Evolutionary conservation across 2,888 invertebrate species (phyloP).

Genomic region (Chrysodeixis includens): DNA sequence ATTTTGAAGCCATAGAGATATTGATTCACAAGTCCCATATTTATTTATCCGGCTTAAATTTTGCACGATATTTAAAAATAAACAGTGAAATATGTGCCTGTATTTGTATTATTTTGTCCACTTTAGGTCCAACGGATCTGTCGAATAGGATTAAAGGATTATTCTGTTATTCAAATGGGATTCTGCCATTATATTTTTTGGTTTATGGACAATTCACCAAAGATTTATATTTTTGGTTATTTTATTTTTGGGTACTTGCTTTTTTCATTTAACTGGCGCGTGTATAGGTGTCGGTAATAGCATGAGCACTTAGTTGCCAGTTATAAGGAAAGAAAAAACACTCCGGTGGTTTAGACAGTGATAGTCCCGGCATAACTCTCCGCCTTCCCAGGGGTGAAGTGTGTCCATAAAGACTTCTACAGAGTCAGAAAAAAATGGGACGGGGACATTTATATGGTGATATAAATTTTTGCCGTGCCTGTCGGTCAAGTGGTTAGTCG

Average conservation of each 20-base stretch:
- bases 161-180: constrained; percentile 26
- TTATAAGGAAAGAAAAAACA: no score
- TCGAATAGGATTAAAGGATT: constrained; percentile 45
- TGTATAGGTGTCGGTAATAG: background rate
- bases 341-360: no score
- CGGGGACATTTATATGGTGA: background rate
- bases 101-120: background rate
- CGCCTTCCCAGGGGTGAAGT: no score
- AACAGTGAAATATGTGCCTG: background rate
- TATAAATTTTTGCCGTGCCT: no score
- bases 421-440: background rate
- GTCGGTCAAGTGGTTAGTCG: no score
- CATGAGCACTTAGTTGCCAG: no score
- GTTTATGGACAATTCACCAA: constrained; percentile 23
- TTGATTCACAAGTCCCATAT: constrained; percentile 9
- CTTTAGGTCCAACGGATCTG: constrained; percentile 8
- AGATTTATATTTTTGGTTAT: constrained; percentile 8
- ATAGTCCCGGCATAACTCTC: no score
- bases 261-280: background rate
- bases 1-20: background rate
- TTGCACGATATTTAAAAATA: background rate
- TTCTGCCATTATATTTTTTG: constrained; percentile 35
- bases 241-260: constrained; percentile 10
- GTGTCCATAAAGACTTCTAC: no score
- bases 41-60: background rate